A percentile compares a stretch with the other conserved stretches of the same genome.
These are phyloP conservation scores for Tapera naevia DNA, from an alignment of 2,797 vertebrate species.

Conservation along the genomic window DNA sequence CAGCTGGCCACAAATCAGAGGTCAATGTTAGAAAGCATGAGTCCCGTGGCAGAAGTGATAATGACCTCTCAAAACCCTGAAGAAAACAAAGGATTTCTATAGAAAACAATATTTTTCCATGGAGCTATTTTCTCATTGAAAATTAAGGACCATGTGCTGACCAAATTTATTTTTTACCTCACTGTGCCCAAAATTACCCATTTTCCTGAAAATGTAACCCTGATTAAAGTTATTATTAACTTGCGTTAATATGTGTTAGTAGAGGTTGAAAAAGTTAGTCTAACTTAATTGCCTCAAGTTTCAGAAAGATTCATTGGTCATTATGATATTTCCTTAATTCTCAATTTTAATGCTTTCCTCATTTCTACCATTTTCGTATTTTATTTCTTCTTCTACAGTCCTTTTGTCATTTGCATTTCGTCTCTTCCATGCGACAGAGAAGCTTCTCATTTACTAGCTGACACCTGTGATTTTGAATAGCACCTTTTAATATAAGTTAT, in stretches of 20 bases:
- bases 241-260: background rate
- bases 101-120: background rate
- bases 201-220: constrained; percentile 17
- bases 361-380: background rate
- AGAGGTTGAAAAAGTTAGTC: background rate
- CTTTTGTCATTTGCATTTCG: background rate
- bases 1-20: background rate
- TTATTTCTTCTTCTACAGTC: constrained; percentile 10
- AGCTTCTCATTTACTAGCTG: constrained; percentile 21
- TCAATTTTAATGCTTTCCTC: background rate
- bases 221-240: background rate
- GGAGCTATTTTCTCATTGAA: background rate
- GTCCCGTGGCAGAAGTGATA: background rate
- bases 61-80: background rate
- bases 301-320: background rate
- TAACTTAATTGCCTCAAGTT: background rate
- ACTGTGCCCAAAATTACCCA: background rate
- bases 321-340: background rate
- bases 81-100: background rate
- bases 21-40: background rate
- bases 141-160: background rate
- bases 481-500: constrained; percentile 34
- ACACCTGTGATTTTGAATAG: constrained; percentile 22
- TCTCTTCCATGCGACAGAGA: background rate
- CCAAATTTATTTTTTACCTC: background rate